Base-by-base conservation (phyloP, 2,888 invertebrate genomes). In the Tuberolachnus salignus region DNA sequence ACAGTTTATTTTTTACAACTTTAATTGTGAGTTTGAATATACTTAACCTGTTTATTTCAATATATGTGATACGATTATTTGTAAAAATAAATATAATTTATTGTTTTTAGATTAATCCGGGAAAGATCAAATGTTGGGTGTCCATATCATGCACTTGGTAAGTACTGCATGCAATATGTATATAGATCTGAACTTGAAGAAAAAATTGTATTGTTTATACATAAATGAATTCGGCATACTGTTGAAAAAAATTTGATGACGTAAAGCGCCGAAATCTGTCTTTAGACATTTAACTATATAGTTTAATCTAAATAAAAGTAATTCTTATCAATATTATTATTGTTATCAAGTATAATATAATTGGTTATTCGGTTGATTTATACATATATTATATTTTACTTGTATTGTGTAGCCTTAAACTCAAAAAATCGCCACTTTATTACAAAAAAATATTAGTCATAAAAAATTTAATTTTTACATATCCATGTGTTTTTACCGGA, bases 21-120 rank as follows among this genome's bases (percentile, higher is more conserved):
- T n/a, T 34, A 51, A 72, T 19, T 72, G 14, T 72, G 34, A 34
- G 19, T 61, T 72, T 61, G 10, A n/a, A 19, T 61, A 61, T 19
- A 51, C 6, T 72, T 34, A 72, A 61, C 19, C n/a, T 21, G 34
- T 61, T 61, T 49, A 23, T 23, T 49, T 10, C 9, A 23, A 55
- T 46, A 34, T 34, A 63, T 63, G 34, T 42, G 42, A 16, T 51
- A 16, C 1, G 6, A 19, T 19, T 34, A 16, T 51, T 9, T 23
- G 3, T 19, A n/a, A n/a, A n/a, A n/a, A n/a, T n/a, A n/a, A n/a
- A n/a, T n/a, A n/a, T n/a, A n/a, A n/a, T n/a, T n/a, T 16, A 51
- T 63, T 51, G 19, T 51, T 34, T 64, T 23, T 44, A 73, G 73
- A 73, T 73, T 63, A 11, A 63, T 34, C 3, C 3, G 34, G 34